phyloP scores from a whole-genome alignment of 2,797 vertebrate genomes.

The Macropodus opercularis region DNA sequence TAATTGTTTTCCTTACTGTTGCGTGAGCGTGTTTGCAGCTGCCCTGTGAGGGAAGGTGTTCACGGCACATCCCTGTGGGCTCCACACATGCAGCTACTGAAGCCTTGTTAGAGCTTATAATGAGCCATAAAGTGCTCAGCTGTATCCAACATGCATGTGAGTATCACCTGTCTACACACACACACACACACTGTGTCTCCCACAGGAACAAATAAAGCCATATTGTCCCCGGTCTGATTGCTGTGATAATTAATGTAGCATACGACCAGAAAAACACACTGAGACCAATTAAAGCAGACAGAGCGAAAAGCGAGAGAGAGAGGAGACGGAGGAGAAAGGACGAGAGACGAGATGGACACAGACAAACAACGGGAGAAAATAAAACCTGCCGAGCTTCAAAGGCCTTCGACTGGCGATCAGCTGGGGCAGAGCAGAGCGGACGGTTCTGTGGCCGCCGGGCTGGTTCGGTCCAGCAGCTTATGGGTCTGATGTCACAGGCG shows the following conservation, averaged over 20 bases:
- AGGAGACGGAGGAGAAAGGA: neutral
- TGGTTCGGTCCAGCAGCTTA: too few species aligned
- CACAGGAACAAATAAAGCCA: slow-evolving; percentile 73
- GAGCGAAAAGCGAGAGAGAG: slow-evolving; percentile 5
- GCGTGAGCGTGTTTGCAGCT: slow-evolving; percentile 31
- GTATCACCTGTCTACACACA: slow-evolving; percentile 60
- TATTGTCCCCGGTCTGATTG: slow-evolving; percentile 73
- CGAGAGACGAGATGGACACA: neutral
- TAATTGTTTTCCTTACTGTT: slow-evolving; percentile 53
- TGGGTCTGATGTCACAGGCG: too few species aligned
- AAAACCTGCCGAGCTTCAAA: too few species aligned
- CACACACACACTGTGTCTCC: slow-evolving; percentile 36
- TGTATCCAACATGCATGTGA: slow-evolving; percentile 63
- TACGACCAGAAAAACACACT: slow-evolving; percentile 65
- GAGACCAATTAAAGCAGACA: slow-evolving; percentile 66
- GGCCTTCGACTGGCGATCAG: too few species aligned
- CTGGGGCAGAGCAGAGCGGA: too few species aligned
- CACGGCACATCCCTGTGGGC: slow-evolving; percentile 50
- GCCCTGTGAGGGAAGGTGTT: slow-evolving; percentile 60
- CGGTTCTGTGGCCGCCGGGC: too few species aligned
- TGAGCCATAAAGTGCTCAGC: slow-evolving; percentile 74
- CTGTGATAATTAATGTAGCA: slow-evolving; percentile 76
- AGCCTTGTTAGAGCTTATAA: slow-evolving; percentile 74
- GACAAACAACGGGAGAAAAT: neutral
- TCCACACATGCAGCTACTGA: slow-evolving; percentile 69